phyloP scores from a whole-genome alignment of 2,797 vertebrate genomes.

The Sebastes diaconus region DNA sequence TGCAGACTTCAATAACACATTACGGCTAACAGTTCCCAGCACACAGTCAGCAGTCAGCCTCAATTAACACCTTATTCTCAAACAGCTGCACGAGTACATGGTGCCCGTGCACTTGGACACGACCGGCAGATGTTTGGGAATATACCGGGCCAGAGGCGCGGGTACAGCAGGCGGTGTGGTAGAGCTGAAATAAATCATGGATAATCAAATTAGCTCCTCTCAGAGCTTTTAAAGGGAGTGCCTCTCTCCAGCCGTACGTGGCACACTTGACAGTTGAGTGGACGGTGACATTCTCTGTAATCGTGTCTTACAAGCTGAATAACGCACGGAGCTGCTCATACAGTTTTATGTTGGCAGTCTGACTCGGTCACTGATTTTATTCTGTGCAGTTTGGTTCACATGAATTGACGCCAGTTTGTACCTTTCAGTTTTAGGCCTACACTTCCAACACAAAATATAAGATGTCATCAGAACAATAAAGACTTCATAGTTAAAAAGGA shows the following conservation, averaged over 20 bases:
- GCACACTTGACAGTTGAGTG: background rate
- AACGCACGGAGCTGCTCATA: background rate
- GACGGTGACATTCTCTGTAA: background rate
- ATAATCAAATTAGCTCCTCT: conserved; percentile 28
- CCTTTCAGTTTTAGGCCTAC: background rate
- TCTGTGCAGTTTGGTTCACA: background rate
- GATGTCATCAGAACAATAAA: background rate
- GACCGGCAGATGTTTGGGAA: conserved; percentile 43
- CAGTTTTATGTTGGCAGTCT: background rate
- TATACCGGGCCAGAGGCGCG: conserved; percentile 5
- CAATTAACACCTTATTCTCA: conserved; percentile 30
- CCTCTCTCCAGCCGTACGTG: background rate
- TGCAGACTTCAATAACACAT: conserved; percentile 30
- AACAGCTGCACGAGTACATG: background rate
- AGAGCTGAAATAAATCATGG: conserved; percentile 27
- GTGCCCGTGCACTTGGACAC: background rate
- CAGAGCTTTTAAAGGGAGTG: conserved; percentile 10
- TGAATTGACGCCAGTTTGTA: background rate
- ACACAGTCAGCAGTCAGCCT: conserved; percentile 18
- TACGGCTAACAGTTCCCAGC: background rate
- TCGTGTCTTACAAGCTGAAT: background rate
- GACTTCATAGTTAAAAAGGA: background rate
- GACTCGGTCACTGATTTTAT: conserved; percentile 1
- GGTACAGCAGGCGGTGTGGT: conserved; percentile 14
- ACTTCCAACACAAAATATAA: background rate